Evolutionary conservation across 2,888 invertebrate species (phyloP).

Genomic region (Chymomyza procnemis): DNA sequence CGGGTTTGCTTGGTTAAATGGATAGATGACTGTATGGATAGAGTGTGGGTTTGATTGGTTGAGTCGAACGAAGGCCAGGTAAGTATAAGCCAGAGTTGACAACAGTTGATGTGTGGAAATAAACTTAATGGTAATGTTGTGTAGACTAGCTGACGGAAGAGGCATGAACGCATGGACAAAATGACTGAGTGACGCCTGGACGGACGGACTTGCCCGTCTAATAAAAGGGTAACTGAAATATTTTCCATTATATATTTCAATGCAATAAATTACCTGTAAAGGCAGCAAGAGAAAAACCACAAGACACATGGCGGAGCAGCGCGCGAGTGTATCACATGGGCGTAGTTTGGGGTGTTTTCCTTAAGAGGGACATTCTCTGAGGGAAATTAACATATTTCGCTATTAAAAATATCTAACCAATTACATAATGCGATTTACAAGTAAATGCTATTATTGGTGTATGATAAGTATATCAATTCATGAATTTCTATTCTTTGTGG

Average conservation of each 20-base stretch:
- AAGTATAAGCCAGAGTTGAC: neutral
- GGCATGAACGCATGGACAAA: conserved; percentile 12
- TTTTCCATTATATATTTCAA: conserved; percentile 73
- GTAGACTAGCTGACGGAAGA: conserved; percentile 20
- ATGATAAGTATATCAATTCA: too few species aligned
- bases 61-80: neutral
- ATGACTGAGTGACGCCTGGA: conserved; percentile 5
- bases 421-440: too few species aligned
- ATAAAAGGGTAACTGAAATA: conserved; percentile 65
- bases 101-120: conserved; percentile 69
- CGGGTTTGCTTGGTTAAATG: neutral
- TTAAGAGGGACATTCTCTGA: too few species aligned
- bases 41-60: neutral
- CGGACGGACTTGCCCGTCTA: conserved; percentile 24
- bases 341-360: neutral
- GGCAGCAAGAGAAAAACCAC: conserved; percentile 67
- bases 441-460: too few species aligned
- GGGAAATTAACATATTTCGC: too few species aligned
- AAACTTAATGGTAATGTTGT: conserved; percentile 71
- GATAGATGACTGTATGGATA: neutral
- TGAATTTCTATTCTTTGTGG: too few species aligned
- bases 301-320: conserved; percentile 5
- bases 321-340: conserved; percentile 6
- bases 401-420: too few species aligned
- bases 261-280: conserved; percentile 76